A percentile compares a stretch with the other conserved stretches of the same genome.
These are phyloP conservation scores for Manis pentadactyla DNA, from an alignment of 2,797 vertebrate species.

Conservation along the genomic window DNA sequence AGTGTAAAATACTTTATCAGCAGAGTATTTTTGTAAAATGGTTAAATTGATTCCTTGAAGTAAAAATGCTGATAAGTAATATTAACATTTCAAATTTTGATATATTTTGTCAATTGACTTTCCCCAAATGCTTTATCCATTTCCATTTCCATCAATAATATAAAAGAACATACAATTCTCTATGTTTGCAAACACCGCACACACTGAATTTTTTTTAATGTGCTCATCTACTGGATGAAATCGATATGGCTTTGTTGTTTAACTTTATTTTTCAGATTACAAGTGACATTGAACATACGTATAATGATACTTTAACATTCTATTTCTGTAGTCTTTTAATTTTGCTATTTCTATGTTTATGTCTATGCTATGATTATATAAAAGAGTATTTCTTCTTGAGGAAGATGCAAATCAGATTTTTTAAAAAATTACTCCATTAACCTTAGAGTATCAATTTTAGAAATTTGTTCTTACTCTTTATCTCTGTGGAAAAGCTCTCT, in stretches of 20 bases:
- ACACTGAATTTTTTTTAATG: background rate
- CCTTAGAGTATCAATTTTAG: background rate
- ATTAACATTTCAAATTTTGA: slow-evolving; percentile 9
- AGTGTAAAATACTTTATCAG: background rate
- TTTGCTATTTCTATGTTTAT: background rate
- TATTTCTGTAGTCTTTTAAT: background rate
- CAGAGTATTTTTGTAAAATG: background rate
- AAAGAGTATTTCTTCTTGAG: background rate
- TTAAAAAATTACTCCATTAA: background rate
- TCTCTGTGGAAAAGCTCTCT: background rate
- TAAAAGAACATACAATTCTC: background rate
- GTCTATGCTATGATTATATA: background rate
- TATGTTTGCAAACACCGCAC: background rate
- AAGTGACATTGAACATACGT: background rate
- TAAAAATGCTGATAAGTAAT: background rate
- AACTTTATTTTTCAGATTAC: slow-evolving; percentile 5
- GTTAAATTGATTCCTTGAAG: background rate
- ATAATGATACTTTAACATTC: background rate
- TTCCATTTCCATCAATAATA: background rate
- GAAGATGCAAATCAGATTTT: background rate
- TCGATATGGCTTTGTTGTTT: background rate
- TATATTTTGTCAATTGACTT: background rate
- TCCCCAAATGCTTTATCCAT: background rate
- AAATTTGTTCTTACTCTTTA: background rate
- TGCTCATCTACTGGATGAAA: background rate